phyloP scores from a whole-genome alignment of 37 sponge, comb jelly and placozoan genomes.

The Cliona cf. orientalis region DNA sequence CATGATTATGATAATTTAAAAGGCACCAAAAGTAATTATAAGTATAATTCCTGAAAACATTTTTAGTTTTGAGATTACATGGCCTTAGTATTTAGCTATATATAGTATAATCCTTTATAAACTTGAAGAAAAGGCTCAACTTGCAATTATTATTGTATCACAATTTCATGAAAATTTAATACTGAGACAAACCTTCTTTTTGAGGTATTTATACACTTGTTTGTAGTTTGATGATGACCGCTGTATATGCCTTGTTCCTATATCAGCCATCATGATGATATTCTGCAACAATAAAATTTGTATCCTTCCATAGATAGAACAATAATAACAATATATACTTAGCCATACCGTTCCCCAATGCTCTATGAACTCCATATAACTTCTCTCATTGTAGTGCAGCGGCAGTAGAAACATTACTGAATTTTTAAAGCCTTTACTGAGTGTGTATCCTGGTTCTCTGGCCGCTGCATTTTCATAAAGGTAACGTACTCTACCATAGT shows the following conservation, averaged over 20 bases:
- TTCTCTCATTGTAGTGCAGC: neutral
- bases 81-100: no score
- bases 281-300: neutral
- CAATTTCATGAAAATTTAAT: no score
- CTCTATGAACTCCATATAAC: neutral
- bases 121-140: no score
- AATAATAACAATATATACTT: neutral
- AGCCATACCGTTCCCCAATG: neutral
- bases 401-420: neutral
- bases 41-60: no score
- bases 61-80: no score
- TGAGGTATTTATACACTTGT: neutral
- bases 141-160: no score
- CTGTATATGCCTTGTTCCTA: neutral
- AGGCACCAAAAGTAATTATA: no score
- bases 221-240: neutral
- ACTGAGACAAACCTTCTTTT: neutral
- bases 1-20: no score
- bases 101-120: no score
- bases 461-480: neutral
- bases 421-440: neutral
- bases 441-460: neutral
- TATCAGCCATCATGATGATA: neutral
- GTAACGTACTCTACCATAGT: neutral
- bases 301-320: neutral